Base-by-base conservation (phyloP, 64 coral and sea anemone species). In the Porites australiensis region DNA sequence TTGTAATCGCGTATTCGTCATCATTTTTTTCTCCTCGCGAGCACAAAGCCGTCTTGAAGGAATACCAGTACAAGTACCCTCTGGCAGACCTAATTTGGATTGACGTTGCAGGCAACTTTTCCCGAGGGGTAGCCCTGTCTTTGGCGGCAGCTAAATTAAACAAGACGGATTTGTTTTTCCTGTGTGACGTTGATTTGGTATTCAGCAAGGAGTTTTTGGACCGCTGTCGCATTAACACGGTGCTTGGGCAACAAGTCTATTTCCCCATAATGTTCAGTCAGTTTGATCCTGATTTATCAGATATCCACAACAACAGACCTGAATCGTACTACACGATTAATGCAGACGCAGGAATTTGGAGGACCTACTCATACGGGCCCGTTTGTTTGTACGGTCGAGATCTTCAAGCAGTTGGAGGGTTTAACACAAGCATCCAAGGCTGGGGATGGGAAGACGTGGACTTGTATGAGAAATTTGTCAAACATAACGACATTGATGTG, bases 251-350 rank as follows among this genome's bases (percentile, higher is more conserved):
- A 60, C 93, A 77, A 54, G 93, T 95, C 4, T 98, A 98, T 74
- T 98, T 93, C 18, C 96, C 96, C 7, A 98, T 98, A 90, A 94
- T 98, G 8, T 98, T 98, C 45, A 95, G 89, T 93, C 93, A 98
- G 49, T 98, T 90, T 87, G 79, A 96, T 21, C 95, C 95, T 37
- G 83, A 93, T 18, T 51, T 87, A 19, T 83, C 86, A 4, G 82
- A 98, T 46, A 14, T 7, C 19, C 87, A 91, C 1, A 64, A 77
- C 3, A 55, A 62, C 51, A 73, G 93, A 54, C 50, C 79, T 12
- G 60, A 46, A 9, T 77, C 87, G 5, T 44, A 89, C 48, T 94
- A 88, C 23, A 46, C 85, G 23, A 87, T 98, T 51, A 61, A 89
- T n/a, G 93, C 74, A 58, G 85, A 98, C 49, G 90, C 86, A 16